Conservation (phyloP, 1,140 invertebrate genomes). For the Eubasilissa regina region DNA sequence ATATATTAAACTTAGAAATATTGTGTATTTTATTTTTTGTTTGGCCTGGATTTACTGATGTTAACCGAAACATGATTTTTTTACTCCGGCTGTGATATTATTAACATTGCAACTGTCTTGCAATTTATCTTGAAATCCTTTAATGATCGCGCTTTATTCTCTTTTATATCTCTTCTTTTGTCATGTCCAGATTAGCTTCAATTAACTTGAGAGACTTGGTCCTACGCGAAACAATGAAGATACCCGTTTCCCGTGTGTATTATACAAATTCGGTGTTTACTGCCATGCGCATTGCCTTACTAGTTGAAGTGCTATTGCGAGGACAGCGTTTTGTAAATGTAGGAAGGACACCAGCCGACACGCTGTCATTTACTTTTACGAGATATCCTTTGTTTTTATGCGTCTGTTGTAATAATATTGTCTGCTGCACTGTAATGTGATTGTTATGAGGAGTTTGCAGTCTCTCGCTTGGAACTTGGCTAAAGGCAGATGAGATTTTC, state of each 20-base stretch:
- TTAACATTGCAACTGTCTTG: too few species aligned
- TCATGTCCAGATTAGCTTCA: too few species aligned
- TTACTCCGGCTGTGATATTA: too few species aligned
- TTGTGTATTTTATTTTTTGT: too few species aligned
- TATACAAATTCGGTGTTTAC: conserved; percentile 1
- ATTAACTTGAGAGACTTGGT: too few species aligned
- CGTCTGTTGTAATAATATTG: conserved; percentile 52
- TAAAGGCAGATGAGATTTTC: neutral
- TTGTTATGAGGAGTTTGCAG: conserved; percentile 45
- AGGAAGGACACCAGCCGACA: neutral
- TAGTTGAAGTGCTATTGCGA: neutral
- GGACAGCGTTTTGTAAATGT: conserved; percentile 1
- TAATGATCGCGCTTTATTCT: too few species aligned
- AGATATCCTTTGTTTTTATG: conserved; percentile 53
- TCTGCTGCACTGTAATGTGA: conserved; percentile 42
- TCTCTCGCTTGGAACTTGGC: neutral
- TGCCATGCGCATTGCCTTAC: neutral
- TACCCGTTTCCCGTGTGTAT: neutral
- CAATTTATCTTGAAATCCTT: too few species aligned
- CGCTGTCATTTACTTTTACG: conserved; percentile 48
- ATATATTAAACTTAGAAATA: too few species aligned
- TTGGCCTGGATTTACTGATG: too few species aligned
- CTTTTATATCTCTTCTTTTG: too few species aligned
- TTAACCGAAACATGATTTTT: too few species aligned
- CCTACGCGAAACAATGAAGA: too few species aligned